phyloP scores from a whole-genome alignment of 1,140 invertebrate genomes.

The Drosophila mauritiana region DNA sequence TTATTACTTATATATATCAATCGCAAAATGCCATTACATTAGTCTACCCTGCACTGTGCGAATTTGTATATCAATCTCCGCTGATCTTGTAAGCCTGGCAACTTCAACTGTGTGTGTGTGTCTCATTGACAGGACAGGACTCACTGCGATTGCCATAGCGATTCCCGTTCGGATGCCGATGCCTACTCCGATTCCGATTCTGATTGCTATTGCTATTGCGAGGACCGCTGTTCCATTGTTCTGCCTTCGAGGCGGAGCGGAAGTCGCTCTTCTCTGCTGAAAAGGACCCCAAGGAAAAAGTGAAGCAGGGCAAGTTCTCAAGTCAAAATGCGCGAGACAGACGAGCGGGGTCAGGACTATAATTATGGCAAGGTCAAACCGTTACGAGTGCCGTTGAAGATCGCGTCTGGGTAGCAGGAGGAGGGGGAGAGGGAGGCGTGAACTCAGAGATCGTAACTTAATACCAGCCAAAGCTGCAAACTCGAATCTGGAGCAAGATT shows the following conservation, averaged over 20 bases:
- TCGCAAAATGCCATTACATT: background rate
- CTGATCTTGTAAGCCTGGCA: constrained; percentile 72
- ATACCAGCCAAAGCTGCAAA: constrained; percentile 74
- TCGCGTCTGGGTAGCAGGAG: constrained; percentile 3
- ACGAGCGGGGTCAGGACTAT: constrained; percentile 57
- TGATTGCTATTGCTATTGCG: constrained; percentile 22
- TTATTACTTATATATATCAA: too few relatives aligned
- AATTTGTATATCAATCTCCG: constrained; percentile 48
- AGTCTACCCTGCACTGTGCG: constrained; percentile 12
- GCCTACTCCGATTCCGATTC: constrained; percentile 18
- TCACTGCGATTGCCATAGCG: constrained; percentile 11
- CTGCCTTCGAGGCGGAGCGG: constrained; percentile 48
- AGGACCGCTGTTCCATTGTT: constrained; percentile 57
- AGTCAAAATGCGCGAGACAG: constrained; percentile 48
- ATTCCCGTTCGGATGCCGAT: constrained; percentile 15
- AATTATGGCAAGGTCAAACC: constrained; percentile 77
- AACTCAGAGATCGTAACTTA: constrained; percentile 61
- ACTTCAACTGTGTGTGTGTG: constrained; percentile 44
- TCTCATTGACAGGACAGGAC: constrained; percentile 74
- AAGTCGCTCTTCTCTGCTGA: constrained; percentile 52
- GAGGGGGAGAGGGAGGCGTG: constrained; percentile 31
- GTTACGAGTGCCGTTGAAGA: constrained; percentile 31
- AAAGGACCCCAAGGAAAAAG: constrained; percentile 25
- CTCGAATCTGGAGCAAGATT: constrained; percentile 1
- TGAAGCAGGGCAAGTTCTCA: constrained; percentile 32